These are phyloP conservation scores for Chaetodon trifascialis DNA, from an alignment of 2,113 vertebrate species.

Conservation along the genomic window DNA sequence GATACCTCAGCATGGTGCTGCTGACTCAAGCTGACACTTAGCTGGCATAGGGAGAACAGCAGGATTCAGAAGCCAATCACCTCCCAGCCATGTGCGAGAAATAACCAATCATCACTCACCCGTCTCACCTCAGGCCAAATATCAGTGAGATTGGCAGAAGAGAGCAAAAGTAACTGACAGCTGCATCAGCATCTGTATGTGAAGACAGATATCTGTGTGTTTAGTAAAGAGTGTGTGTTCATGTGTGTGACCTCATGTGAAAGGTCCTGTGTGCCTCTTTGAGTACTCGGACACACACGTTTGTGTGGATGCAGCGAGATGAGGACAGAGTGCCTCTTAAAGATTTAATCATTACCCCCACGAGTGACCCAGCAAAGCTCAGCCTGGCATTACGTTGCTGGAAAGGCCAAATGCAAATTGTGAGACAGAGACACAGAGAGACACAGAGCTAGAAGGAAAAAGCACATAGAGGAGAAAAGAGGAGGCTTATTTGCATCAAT, in stretches of 20 bases:
- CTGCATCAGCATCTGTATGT: constrained; percentile 7
- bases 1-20: constrained; percentile 24
- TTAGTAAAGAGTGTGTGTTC: background rate
- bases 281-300: background rate
- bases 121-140: constrained; percentile 16
- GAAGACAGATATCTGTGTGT: background rate
- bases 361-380: background rate
- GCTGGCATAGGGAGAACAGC: constrained; percentile 28
- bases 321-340: background rate
- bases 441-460: background rate
- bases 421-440: background rate
- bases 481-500: constrained; percentile 37
- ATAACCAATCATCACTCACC: constrained; percentile 23
- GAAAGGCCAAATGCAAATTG: constrained; percentile 1
- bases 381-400: background rate
- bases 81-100: background rate
- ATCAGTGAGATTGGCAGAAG: background rate
- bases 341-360: constrained; percentile 4
- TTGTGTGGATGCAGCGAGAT: background rate
- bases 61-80: constrained; percentile 35
- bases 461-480: background rate
- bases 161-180: constrained; percentile 12
- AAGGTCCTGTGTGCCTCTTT: background rate
- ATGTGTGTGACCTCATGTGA: background rate
- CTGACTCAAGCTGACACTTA: constrained; percentile 60